Conservation (phyloP, 2,888 invertebrate genomes). For the Alviniconcha strummeri region DNA sequence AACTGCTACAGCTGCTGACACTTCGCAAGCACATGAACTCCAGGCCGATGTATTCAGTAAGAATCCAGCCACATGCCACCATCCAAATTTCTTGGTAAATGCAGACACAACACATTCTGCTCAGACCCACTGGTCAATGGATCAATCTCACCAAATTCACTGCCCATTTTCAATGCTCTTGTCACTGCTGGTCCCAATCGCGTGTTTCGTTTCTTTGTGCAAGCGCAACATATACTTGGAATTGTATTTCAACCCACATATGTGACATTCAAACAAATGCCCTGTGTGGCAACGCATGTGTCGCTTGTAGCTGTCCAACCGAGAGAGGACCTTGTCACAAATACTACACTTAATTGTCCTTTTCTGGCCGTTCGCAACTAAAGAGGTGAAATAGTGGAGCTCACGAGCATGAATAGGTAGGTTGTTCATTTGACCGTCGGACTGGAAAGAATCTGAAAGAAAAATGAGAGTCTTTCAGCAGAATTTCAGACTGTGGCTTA, state of each 20-base stretch:
- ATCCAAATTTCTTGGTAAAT: too few relatives aligned
- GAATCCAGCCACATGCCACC: too few relatives aligned
- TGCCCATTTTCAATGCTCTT: neutral
- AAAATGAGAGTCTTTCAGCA: neutral
- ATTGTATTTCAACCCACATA: slow-evolving; percentile 25
- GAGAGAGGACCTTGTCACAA: slow-evolving; percentile 11
- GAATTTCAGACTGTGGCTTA: too few relatives aligned
- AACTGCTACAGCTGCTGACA: too few relatives aligned
- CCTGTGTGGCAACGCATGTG: slow-evolving; percentile 32
- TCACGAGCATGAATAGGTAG: slow-evolving; percentile 4
- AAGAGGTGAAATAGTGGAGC: neutral
- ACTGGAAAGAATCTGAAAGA: slow-evolving; percentile 24
- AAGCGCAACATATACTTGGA: slow-evolving; percentile 24
- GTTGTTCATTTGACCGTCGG: slow-evolving; percentile 8
- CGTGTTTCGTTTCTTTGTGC: slow-evolving; percentile 21
- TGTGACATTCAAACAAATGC: slow-evolving; percentile 30
- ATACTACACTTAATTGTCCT: neutral
- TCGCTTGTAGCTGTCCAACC: slow-evolving; percentile 23
- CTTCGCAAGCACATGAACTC: too few relatives aligned
- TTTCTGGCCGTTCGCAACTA: neutral
- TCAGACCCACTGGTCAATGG: too few relatives aligned
- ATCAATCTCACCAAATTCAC: neutral
- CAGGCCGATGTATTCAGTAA: too few relatives aligned
- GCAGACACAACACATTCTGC: too few relatives aligned
- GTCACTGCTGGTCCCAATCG: neutral